Percentiles rank a stretch among this genome's conserved stretches.
phyloP scores from a whole-genome alignment of 2,888 invertebrate genomes.

The Cetonia aurata region DNA sequence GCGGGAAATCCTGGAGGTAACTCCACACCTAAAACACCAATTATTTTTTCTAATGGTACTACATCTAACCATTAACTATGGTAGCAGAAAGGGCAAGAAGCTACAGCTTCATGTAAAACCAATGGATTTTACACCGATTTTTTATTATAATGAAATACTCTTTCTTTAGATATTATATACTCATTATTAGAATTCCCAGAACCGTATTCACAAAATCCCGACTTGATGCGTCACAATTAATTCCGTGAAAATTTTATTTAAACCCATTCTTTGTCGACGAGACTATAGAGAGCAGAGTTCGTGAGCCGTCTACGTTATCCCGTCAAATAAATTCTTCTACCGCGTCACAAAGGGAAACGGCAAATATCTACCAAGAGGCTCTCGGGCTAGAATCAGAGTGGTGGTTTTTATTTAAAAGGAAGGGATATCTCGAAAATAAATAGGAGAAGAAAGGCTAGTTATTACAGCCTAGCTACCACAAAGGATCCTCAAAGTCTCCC shows the following conservation, averaged over 20 bases:
- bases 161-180: too few species aligned
- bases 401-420: constrained; percentile 28
- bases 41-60: too few species aligned
- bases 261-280: constrained; percentile 9
- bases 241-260: constrained; percentile 10
- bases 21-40: too few species aligned
- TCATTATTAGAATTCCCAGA: too few species aligned
- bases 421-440: constrained; percentile 32
- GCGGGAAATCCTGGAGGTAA: too few species aligned
- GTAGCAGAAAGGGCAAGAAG: too few species aligned
- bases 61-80: too few species aligned
- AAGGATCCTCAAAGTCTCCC: constrained; percentile 25
- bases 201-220: too few species aligned
- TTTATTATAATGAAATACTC: too few species aligned
- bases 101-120: too few species aligned
- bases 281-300: constrained; percentile 2
- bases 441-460: constrained; percentile 37
- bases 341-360: constrained; percentile 4
- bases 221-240: neutral
- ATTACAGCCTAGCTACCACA: constrained; percentile 32
- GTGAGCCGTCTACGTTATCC: constrained; percentile 15
- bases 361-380: constrained; percentile 21
- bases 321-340: constrained; percentile 27
- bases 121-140: too few species aligned
- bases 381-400: constrained; percentile 14